Evolutionary conservation across 2,888 invertebrate genomes (phyloP).

Genomic region (Diaperis boleti): DNA sequence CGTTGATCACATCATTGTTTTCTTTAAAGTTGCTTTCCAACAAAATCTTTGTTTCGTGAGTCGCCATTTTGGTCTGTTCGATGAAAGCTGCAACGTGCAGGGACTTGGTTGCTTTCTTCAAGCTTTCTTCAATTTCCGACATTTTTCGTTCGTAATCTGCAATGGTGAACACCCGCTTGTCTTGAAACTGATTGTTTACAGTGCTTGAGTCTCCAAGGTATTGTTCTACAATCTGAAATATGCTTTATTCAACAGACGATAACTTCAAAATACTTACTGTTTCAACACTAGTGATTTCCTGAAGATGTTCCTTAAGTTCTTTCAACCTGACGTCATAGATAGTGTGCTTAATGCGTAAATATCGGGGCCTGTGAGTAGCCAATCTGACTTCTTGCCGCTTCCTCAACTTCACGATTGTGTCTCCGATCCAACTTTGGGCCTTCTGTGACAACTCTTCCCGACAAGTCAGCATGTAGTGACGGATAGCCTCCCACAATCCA

Average conservation of each 20-base stretch:
- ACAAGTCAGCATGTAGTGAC: slow-evolving; percentile 49
- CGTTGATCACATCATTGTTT: not conserved
- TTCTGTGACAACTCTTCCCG: slow-evolving; percentile 49
- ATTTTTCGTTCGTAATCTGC: not conserved
- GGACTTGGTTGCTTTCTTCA: slow-evolving; percentile 12
- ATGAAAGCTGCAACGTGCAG: slow-evolving; percentile 11
- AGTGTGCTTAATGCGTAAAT: slow-evolving; percentile 47
- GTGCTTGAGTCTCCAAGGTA: not conserved
- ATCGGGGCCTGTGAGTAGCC: slow-evolving; percentile 49
- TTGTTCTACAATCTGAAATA: slow-evolving; percentile 6
- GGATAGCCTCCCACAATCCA: slow-evolving; percentile 59
- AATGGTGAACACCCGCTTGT: not conserved
- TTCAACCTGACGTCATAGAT: slow-evolving; percentile 54
- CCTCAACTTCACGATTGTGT: slow-evolving; percentile 45
- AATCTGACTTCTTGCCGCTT: slow-evolving; percentile 51
- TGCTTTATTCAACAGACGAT: not conserved
- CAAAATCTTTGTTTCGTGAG: not conserved
- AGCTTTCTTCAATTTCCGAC: slow-evolving; percentile 17
- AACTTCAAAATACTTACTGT: slow-evolving; percentile 34
- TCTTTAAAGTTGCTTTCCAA: not conserved
- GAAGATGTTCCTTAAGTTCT: slow-evolving; percentile 53
- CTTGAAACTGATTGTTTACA: not conserved
- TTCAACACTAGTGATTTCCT: slow-evolving; percentile 48
- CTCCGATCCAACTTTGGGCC: slow-evolving; percentile 49
- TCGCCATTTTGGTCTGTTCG: not conserved